phyloP scores from a whole-genome alignment of 1,140 invertebrate genomes.

The Goniozus legneri region DNA sequence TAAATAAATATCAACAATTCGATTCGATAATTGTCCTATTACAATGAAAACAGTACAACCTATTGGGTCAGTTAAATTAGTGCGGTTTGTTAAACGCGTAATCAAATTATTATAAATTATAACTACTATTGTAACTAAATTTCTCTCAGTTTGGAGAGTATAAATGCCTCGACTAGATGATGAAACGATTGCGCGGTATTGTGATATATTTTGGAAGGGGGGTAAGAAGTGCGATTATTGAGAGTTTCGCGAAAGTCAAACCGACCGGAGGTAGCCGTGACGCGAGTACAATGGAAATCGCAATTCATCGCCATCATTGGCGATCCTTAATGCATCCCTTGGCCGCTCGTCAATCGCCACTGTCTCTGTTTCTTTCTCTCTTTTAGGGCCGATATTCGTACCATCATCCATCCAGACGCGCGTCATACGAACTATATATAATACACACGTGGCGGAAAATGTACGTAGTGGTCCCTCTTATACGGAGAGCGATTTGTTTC shows the following conservation, averaged over 20 bases:
- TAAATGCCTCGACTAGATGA: not conserved
- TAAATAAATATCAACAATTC: too few relatives aligned
- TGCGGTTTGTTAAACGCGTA: too few relatives aligned
- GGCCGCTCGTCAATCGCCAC: not conserved
- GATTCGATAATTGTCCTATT: too few relatives aligned
- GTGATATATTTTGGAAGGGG: too few relatives aligned
- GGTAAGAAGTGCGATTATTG: not conserved
- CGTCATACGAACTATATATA: too few relatives aligned
- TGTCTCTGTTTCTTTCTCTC: constrained; percentile 5
- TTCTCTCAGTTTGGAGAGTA: not conserved
- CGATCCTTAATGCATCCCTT: not conserved
- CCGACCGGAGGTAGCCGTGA: too few relatives aligned
- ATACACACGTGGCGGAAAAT: not conserved
- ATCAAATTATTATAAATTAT: too few relatives aligned
- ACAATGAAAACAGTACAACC: too few relatives aligned
- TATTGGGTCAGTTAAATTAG: too few relatives aligned
- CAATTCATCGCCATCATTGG: not conserved
- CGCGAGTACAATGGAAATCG: too few relatives aligned
- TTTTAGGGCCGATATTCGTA: too few relatives aligned
- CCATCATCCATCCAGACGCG: not conserved
- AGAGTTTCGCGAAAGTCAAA: not conserved
- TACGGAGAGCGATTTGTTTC: not conserved
- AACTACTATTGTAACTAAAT: not conserved
- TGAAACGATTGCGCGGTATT: too few relatives aligned
- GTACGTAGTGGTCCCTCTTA: not conserved